Base-by-base conservation (phyloP, 2,113 vertebrate species). In the Poicephalus meyeri region DNA sequence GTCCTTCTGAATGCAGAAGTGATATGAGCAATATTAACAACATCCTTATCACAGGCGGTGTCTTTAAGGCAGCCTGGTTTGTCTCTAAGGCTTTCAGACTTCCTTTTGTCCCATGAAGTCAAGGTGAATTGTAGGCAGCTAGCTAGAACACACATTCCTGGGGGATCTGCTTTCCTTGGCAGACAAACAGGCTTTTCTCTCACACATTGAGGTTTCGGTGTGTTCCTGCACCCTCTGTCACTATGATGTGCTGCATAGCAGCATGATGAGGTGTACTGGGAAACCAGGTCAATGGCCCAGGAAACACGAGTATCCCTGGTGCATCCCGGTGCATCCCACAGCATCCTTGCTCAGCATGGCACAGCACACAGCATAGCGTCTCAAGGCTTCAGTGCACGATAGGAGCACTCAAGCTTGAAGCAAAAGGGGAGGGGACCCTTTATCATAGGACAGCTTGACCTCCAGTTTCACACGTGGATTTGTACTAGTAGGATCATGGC, bases 21-120 rank as follows among this genome's bases (percentile, higher is more conserved):
- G 15, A 87, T 41, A 73, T 91, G 56, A 41, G 77, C 69, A 60
- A 25, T 66, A 93, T 80, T 92, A 80, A 94, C 89, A 84, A 42
- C 15, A 2, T 73, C 1, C 4, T 94, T 91, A 77, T 33, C 86
- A 52, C 79, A 82, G 66, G 5, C 8, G 0, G 5, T 31, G 58
- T 24, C 76, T 74, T 66, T 64, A 84, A 80, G 65, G 86, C 72
- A 88, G 81, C 52, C 74, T 69, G 65, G 3, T 88, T 84, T 74
- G 61, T 95, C 92, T 91, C 93, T 28, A 24, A 91, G 91, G 77
- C 80, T 95, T 95, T 88, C 80, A 58, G 89, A 96, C 80, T 96
- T 96, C 12, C 91, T 88, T 93, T 93, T 88, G 88, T 92, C 95
- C 96, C 73, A 31, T 49, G 77, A 95, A 95, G 88, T 65, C 90